Evolutionary conservation across 2,797 vertebrate species (phyloP).

Genomic region (Knipowitschia caucasica): DNA sequence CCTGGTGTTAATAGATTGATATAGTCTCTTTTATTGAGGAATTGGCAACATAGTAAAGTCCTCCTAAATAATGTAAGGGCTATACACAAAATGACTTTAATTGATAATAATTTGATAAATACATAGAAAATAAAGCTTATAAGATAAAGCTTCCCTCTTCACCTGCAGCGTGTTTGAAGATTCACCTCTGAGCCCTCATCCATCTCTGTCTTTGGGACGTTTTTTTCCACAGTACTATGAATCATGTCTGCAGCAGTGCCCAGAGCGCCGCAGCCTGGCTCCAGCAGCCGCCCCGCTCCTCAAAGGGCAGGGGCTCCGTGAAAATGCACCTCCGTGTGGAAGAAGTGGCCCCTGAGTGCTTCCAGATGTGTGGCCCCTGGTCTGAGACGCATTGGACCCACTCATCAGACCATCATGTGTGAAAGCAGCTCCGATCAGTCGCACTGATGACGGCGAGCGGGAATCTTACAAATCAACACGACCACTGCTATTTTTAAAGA

Average conservation of each 20-base stretch:
- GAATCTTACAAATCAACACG: slow-evolving; percentile 61
- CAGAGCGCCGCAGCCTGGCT: slow-evolving; percentile 34
- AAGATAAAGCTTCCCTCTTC: too few species aligned
- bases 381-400: slow-evolving; percentile 25
- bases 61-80: too few species aligned
- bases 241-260: slow-evolving; percentile 11
- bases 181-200: neutral
- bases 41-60: too few species aligned
- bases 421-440: slow-evolving; percentile 8
- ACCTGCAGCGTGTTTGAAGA: neutral
- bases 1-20: too few species aligned
- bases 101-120: too few species aligned
- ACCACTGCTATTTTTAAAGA: slow-evolving; percentile 35
- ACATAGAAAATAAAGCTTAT: too few species aligned
- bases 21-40: too few species aligned
- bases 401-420: slow-evolving; percentile 63
- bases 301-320: slow-evolving; percentile 47
- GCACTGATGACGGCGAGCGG: slow-evolving; percentile 49
- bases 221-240: neutral
- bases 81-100: too few species aligned
- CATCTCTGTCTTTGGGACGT: neutral
- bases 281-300: slow-evolving; percentile 18
- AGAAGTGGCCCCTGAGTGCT: slow-evolving; percentile 64
- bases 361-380: slow-evolving; percentile 64
- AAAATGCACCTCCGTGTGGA: slow-evolving; percentile 55